A percentile compares a stretch with the other conserved stretches of the same genome.
Evolutionary conservation across 2,888 invertebrate species (phyloP).

Genomic region (Aphodius granarius): DNA sequence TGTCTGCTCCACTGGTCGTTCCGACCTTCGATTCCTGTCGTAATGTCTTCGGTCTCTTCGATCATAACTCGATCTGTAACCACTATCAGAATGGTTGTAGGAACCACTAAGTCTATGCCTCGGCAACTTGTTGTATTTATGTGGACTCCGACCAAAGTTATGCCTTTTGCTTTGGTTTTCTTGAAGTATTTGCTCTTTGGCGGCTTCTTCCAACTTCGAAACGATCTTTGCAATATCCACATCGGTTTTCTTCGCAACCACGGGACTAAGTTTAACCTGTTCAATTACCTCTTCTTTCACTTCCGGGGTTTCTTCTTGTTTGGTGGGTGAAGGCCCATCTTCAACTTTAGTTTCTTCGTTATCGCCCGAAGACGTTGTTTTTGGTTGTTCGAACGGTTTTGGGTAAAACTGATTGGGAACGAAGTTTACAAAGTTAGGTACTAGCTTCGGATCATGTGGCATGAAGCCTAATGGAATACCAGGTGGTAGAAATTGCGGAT

Average conservation of each 20-base stretch:
- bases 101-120: constrained; percentile 15
- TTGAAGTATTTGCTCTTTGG: constrained; percentile 43
- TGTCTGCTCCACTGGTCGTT: neutral
- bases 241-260: constrained; percentile 32
- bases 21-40: constrained; percentile 24
- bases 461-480: constrained; percentile 47
- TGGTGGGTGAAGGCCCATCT: neutral
- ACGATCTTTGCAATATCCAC: constrained; percentile 52
- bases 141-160: constrained; percentile 23
- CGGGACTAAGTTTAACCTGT: neutral
- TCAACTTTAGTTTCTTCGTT: neutral
- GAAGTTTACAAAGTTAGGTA: constrained; percentile 41
- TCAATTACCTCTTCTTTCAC: constrained; percentile 17
- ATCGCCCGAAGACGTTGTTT: neutral
- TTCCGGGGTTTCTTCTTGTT: neutral
- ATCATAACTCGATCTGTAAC: neutral
- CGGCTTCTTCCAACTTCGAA: constrained; percentile 52
- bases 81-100: neutral
- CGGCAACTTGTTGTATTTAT: constrained; percentile 18
- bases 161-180: constrained; percentile 31
- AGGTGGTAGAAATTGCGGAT: constrained; percentile 39
- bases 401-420: constrained; percentile 33
- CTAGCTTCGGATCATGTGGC: constrained; percentile 40
- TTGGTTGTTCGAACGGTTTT: constrained; percentile 31
- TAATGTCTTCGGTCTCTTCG: constrained; percentile 8